These are phyloP conservation scores for Trissolcus japonicus DNA, from an alignment of 2,888 invertebrate species.

Conservation along the genomic window DNA sequence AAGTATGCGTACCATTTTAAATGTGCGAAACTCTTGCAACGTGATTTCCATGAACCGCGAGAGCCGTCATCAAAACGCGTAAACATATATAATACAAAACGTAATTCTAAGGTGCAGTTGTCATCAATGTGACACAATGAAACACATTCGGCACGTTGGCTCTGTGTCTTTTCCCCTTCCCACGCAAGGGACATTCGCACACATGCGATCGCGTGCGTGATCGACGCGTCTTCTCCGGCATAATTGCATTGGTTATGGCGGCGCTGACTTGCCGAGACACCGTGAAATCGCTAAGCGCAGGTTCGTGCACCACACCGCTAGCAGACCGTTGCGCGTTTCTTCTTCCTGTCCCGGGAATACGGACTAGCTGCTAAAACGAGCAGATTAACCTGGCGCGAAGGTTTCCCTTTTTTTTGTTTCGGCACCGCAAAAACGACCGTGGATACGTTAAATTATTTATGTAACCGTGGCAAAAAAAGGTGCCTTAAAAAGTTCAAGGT, in stretches of 20 bases:
- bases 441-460: slow-evolving; percentile 11
- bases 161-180: slow-evolving; percentile 32
- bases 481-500: too few species aligned
- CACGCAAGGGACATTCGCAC: slow-evolving; percentile 22
- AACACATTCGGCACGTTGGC: slow-evolving; percentile 28
- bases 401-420: background rate
- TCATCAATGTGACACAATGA: slow-evolving; percentile 34
- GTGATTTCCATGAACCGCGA: slow-evolving; percentile 13
- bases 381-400: slow-evolving; percentile 34
- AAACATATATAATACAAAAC: slow-evolving; percentile 1
- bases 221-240: slow-evolving; percentile 36
- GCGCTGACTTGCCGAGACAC: slow-evolving; percentile 56
- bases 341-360: slow-evolving; percentile 29
- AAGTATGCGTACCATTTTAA: too few species aligned
- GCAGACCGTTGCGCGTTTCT: slow-evolving; percentile 34
- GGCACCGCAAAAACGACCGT: too few species aligned
- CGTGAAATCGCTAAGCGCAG: slow-evolving; percentile 57
- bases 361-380: slow-evolving; percentile 43
- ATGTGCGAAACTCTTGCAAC: too few species aligned
- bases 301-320: slow-evolving; percentile 27
- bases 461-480: background rate
- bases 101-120: slow-evolving; percentile 27
- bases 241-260: slow-evolving; percentile 57
- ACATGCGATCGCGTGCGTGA: slow-evolving; percentile 43
- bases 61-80: background rate